Conservation (phyloP, 2,888 invertebrate species). For the Adelphocoris suturalis region DNA sequence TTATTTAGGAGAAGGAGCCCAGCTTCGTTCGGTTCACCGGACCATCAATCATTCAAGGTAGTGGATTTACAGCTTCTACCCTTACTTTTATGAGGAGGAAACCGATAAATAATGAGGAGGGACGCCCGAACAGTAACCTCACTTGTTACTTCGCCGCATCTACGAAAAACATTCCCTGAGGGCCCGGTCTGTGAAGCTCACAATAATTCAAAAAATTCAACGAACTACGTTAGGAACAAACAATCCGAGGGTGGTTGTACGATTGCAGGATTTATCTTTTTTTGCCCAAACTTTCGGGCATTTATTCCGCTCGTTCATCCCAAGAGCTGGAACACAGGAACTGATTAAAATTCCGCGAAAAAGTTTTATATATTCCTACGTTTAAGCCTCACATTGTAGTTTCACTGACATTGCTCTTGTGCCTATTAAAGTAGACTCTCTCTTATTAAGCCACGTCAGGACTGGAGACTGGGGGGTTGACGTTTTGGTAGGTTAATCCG, state of each 20-base stretch:
- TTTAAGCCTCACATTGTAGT: no score
- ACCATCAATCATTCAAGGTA: constrained; percentile 26
- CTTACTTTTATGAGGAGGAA: constrained; percentile 44
- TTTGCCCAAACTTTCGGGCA: no score
- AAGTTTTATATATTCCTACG: no score
- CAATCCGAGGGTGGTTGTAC: neutral
- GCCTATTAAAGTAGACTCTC: no score
- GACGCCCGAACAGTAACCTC: neutral
- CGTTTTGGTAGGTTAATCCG: no score
- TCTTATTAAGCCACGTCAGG: no score
- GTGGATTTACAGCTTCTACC: constrained; percentile 50
- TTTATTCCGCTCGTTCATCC: no score
- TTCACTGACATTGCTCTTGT: no score
- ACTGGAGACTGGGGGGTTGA: no score
- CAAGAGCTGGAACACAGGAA: no score
- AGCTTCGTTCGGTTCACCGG: neutral
- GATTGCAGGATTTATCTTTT: no score
- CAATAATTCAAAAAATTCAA: constrained; percentile 25
- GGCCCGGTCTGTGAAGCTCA: neutral
- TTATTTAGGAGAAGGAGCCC: constrained; percentile 7
- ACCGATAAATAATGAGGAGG: constrained; percentile 47
- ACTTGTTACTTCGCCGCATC: neutral
- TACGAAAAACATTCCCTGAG: constrained; percentile 13
- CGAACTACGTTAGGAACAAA: neutral
- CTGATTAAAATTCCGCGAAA: no score